Evolutionary conservation across 2,888 invertebrate genomes (phyloP), one percentile per base, ranked within the genome.

Genomic region (Drosophila heteroneura): DNA sequence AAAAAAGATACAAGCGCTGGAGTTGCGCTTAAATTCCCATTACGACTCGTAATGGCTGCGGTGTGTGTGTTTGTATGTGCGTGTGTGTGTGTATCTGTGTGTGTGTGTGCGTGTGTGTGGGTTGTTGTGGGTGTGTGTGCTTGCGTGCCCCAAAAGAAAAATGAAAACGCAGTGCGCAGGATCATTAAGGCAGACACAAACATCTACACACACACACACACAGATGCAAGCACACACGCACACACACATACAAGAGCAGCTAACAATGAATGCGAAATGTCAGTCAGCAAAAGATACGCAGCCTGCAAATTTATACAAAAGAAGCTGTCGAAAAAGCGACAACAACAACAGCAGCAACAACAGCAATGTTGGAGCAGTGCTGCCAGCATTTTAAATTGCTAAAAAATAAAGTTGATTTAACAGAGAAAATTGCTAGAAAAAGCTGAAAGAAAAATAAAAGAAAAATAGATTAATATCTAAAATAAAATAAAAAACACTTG

Each of bases 151-250:
- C 64, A 47, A 76, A 84, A 77, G 80, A 83, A 91, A 91, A 82
- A 90, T 76, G 88, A 85, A 84, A 81, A 89, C 90, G 87, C 84
- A 85, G 82, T 91, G 91, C 91, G 91, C 91, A 91, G 92, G 91
- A 91, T 92, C 91, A 84, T 84, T 82, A 90, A 80, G 78, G 85
- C 83, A 78, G 79, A 30, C 58, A 79, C 76, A 66, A 76, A 78
- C 69, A 68, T 63, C 61, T 65, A 76, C 74, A 80, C 70, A 76
- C 54, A 59, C 60, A 54, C 58, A 60, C 60, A 69, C 35, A 68
- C 5, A n/a, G 28, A 28, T 16, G 33, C 32, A 52, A n/a, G 32
- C 41, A 57, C 26, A 61, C 47, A 68, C 56, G 39, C 54, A 54
- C 49, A 65, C 52, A 51, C 63, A 62, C 37, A 49, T 12, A 57